These are phyloP conservation scores for Alligator sinensis DNA, from an alignment of 2,113 vertebrate species.

Conservation along the genomic window DNA sequence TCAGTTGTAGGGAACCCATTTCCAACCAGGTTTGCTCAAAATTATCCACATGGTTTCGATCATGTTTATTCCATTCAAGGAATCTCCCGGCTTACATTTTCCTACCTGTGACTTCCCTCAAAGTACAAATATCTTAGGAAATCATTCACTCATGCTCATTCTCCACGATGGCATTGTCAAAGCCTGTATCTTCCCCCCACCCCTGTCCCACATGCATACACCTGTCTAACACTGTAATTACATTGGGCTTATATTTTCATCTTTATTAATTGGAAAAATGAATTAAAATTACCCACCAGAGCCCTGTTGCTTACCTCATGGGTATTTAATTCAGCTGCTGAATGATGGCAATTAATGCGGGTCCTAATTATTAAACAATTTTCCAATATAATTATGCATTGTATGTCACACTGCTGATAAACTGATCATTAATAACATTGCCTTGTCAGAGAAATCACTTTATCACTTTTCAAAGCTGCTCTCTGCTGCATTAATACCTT, in stretches of 20 bases:
- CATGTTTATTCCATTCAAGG: not conserved
- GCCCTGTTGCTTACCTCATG: slow-evolving; percentile 1
- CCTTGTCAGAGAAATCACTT: slow-evolving; percentile 42
- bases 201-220: not conserved
- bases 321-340: slow-evolving; percentile 45
- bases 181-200: not conserved
- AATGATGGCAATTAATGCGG: slow-evolving; percentile 48
- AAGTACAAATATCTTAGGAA: not conserved
- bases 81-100: not conserved
- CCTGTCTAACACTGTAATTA: not conserved
- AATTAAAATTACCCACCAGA: slow-evolving; percentile 44
- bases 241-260: slow-evolving; percentile 30
- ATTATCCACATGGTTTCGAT: not conserved
- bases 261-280: slow-evolving; percentile 50
- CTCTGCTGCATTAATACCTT: slow-evolving; percentile 25
- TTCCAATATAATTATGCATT: slow-evolving; percentile 49
- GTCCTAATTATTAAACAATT: slow-evolving; percentile 58
- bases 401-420: slow-evolving; percentile 37
- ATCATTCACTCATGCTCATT: slow-evolving; percentile 30
- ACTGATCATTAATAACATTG: slow-evolving; percentile 44
- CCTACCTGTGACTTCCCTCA: not conserved
- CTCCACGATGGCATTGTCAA: slow-evolving; percentile 1
- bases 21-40: slow-evolving; percentile 7
- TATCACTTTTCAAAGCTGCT: not conserved
- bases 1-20: not conserved